A percentile compares a stretch with the other conserved stretches of the same genome.
Conservation (phyloP, 2,888 invertebrate genomes). For the Microchrysa polita region DNA sequence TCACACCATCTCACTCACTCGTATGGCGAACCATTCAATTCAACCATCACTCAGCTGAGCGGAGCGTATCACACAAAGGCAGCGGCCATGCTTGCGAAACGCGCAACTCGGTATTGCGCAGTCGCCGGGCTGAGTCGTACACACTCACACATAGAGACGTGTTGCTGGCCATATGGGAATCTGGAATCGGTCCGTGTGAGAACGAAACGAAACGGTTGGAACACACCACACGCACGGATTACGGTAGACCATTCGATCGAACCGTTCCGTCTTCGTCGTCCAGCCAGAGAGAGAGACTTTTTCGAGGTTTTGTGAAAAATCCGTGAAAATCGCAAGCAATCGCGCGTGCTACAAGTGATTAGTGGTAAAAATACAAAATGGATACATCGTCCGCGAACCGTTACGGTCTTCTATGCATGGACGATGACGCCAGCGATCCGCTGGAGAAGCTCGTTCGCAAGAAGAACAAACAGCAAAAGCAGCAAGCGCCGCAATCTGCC, state of each 20-base stretch:
- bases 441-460: constrained; percentile 63
- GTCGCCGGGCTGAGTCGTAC: background rate
- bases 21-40: no score
- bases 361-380: constrained; percentile 55
- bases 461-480: constrained; percentile 56
- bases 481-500: constrained; percentile 43
- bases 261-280: background rate
- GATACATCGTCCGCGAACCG: constrained; percentile 64
- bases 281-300: no score
- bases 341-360: constrained; percentile 40
- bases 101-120: no score
- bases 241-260: constrained; percentile 30
- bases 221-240: constrained; percentile 1
- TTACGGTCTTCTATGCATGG: constrained; percentile 65
- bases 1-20: no score
- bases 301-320: constrained; percentile 25
- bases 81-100: no score
- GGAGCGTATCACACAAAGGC: no score
- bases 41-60: no score
- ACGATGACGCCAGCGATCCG: constrained; percentile 64
- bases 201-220: constrained; percentile 23
- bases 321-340: constrained; percentile 42
- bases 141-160: background rate
- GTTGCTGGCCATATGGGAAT: background rate
- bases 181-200: background rate